These are phyloP conservation scores for Zeuzera pyrina DNA, from an alignment of 2,888 invertebrate species.

Conservation along the genomic window DNA sequence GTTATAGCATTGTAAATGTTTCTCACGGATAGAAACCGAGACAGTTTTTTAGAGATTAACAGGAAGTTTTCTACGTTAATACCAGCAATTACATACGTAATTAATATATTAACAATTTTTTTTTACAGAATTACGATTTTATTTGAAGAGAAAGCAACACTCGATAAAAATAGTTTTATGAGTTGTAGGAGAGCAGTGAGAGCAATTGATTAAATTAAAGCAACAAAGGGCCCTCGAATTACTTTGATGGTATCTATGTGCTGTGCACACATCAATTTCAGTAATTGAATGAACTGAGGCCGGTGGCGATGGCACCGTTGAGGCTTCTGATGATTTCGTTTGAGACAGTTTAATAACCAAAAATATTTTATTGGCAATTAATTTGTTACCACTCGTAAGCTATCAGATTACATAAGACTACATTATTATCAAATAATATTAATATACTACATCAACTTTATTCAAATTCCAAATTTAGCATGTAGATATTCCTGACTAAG, in stretches of 20 bases:
- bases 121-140: too few species aligned
- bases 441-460: not conserved
- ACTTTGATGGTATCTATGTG: constrained; percentile 52
- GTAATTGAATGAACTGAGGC: constrained; percentile 41
- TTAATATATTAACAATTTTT: too few species aligned
- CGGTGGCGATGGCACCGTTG: not conserved
- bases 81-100: too few species aligned
- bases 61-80: too few species aligned
- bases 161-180: not conserved
- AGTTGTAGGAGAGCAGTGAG: constrained; percentile 2
- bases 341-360: too few species aligned
- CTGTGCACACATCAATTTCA: constrained; percentile 62
- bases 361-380: too few species aligned
- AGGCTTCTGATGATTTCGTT: too few species aligned
- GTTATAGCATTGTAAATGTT: constrained; percentile 29
- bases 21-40: constrained; percentile 44
- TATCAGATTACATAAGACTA: too few species aligned
- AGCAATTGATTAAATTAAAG: constrained; percentile 55
- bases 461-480: not conserved
- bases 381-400: too few species aligned
- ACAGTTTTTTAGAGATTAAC: constrained; percentile 18
- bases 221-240: constrained; percentile 38
- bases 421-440: not conserved
- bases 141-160: not conserved
- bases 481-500: too few species aligned